Evolutionary conservation across 2,797 vertebrate genomes (phyloP), one percentile per base, ranked within the genome.

Genomic region (Notoglanidium macrostoma): DNA sequence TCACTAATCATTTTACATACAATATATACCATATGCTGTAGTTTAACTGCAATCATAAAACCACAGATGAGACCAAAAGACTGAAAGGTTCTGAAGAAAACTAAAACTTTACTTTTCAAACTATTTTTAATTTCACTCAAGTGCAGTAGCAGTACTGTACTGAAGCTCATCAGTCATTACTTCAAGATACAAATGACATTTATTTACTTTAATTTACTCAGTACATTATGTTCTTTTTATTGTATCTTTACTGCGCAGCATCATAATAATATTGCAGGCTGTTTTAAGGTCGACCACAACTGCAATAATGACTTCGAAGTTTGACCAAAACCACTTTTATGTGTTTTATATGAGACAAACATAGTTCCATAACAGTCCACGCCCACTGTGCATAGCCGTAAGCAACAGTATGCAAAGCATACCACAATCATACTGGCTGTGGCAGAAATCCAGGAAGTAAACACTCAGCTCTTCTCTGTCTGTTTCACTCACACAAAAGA

Each of bases 381-480:
- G 29, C 59, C 79, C 23, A 65, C 80, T 21, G 11, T 29, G 32
- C 59, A 17, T 2, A 26, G 7, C 32, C 7, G 26, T n/a, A 54
- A 29, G n/a, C 74, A 35, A 14, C 32, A 40, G 9, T 23, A 80
- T 80, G 21, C 55, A 80, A 80, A 80, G 32, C 0, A 1, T 5
- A 81, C 11, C 15, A 65, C 12, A 70, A 70, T 5, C 76, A 46
- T 5, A 82, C 11, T 9, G 49, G 5, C 85, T 49, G 65, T 59
- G 68, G 73, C 19, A 40, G 5, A 10, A 70, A 61, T 59, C 19
- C 85, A 86, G 85, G 85, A 86, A 86, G 85, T 73, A 51, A 44
- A 61, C n/a, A 29, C 1, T 61, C 78, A 2, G 10, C 40, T 80
- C 54, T 49, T 29, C 67, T 65, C 59, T 2, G 57, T 32, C 40